These are phyloP conservation scores for Calliopsis andreniformis DNA, from an alignment of 1,140 invertebrate species.

Conservation along the genomic window DNA sequence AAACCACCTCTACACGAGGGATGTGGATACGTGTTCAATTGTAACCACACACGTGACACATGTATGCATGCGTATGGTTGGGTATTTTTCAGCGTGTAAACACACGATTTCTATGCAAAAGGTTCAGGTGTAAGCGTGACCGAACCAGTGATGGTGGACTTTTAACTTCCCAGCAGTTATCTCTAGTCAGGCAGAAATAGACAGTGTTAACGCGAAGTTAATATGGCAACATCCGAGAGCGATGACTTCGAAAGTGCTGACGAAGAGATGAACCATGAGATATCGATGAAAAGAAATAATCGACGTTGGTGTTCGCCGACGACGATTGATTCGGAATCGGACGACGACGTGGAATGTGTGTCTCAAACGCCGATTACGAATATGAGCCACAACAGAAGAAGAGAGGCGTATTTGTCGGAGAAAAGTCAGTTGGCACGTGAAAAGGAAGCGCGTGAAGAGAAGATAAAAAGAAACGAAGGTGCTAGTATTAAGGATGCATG, in stretches of 20 bases:
- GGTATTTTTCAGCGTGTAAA: neutral
- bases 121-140: neutral
- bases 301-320: conserved; percentile 9
- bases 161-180: neutral
- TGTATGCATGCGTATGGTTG: neutral
- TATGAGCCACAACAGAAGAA: neutral
- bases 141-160: neutral
- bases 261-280: conserved; percentile 78
- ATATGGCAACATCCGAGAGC: conserved; percentile 87
- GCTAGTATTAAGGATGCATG: neutral
- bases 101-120: neutral
- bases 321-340: conserved; percentile 84
- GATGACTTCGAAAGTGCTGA: conserved; percentile 88
- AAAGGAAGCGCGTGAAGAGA: neutral
- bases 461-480: neutral
- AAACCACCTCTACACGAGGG: neutral
- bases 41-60: neutral
- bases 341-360: conserved; percentile 78
- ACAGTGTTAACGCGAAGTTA: conserved; percentile 4
- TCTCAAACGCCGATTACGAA: conserved; percentile 4
- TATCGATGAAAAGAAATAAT: conserved; percentile 22
- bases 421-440: neutral
- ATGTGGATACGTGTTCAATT: neutral
- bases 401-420: neutral
- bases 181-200: neutral